Percentiles rank a stretch among this genome's conserved stretches.
Conservation (phyloP, 1,140 invertebrate genomes). For the Popillia japonica region DNA sequence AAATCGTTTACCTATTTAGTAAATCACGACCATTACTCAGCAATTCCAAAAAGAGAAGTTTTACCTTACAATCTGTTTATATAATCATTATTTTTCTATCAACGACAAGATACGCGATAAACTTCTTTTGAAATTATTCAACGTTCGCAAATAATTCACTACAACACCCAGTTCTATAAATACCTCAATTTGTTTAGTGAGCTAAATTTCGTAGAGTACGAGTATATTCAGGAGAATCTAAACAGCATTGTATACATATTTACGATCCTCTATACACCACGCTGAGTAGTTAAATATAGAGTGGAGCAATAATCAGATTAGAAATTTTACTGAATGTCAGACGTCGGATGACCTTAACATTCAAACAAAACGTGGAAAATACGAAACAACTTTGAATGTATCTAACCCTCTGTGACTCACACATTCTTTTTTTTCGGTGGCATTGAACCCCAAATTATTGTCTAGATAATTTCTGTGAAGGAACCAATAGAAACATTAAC, state of each 20-base stretch:
- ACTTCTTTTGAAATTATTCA: not conserved
- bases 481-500: no score
- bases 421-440: no score
- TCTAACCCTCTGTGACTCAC: no score
- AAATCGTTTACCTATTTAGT: not conserved
- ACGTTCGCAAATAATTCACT: not conserved
- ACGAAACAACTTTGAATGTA: not conserved
- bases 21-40: not conserved
- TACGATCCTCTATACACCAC: not conserved
- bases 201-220: not conserved
- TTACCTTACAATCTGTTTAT: no score
- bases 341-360: not conserved
- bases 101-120: not conserved
- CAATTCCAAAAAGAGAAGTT: not conserved
- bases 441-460: no score
- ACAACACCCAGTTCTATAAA: not conserved
- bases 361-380: not conserved
- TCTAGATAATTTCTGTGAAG: no score
- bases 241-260: not conserved
- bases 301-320: not conserved
- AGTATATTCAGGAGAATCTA: not conserved
- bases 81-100: no score
- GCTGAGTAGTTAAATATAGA: constrained; percentile 15
- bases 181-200: not conserved
- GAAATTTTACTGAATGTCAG: not conserved